These are phyloP conservation scores for Lemur catta DNA, from an alignment of 2,797 vertebrate species.

Conservation along the genomic window DNA sequence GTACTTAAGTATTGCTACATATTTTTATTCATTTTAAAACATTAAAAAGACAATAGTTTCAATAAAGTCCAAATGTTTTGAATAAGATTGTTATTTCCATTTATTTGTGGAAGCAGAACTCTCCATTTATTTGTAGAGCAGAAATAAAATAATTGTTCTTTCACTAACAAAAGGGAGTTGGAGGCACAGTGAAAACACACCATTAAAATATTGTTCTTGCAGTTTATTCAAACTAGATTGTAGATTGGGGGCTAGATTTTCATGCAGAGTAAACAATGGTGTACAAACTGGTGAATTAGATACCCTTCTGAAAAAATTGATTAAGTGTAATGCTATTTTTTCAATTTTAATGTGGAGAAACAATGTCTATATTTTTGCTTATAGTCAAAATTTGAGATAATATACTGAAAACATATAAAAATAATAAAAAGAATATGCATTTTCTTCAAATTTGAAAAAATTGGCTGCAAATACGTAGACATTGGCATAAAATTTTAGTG, in stretches of 20 bases:
- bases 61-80: background rate
- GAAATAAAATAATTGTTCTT: background rate
- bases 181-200: background rate
- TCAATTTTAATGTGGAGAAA: background rate
- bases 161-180: background rate
- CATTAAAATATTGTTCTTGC: background rate
- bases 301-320: background rate
- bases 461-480: background rate
- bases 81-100: background rate
- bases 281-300: background rate
- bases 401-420: background rate
- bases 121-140: background rate
- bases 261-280: background rate
- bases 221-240: background rate
- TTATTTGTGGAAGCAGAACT: too few species aligned
- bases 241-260: background rate
- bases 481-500: background rate
- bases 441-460: background rate
- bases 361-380: background rate
- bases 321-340: background rate
- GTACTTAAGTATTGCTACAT: background rate
- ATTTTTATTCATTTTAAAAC: background rate
- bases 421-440: background rate
- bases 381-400: background rate
- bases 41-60: background rate